phyloP scores from a whole-genome alignment of 2,797 vertebrate species.

The Hippocampus kuda region DNA sequence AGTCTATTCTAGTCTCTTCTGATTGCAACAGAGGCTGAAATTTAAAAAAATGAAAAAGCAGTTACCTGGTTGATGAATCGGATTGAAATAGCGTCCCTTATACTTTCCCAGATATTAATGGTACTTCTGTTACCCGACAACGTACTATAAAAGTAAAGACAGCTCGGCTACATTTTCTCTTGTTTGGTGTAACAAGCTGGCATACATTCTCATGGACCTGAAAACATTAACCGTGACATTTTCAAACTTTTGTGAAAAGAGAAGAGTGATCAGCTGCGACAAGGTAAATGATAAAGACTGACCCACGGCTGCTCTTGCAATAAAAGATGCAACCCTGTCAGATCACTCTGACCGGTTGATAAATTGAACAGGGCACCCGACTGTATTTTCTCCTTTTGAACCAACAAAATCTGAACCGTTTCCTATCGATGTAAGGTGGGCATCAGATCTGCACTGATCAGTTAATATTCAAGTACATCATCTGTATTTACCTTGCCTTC shows the following conservation, averaged over 20 bases:
- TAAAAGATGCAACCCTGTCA: neutral
- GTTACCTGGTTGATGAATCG: neutral
- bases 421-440: neutral
- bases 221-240: neutral
- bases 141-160: neutral
- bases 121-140: neutral
- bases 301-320: neutral
- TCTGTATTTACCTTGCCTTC: neutral
- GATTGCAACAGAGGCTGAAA: neutral
- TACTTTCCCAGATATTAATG: neutral
- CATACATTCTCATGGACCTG: neutral
- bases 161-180: neutral
- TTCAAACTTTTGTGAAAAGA: conserved; percentile 1
- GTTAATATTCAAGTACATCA: neutral
- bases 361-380: conserved; percentile 2
- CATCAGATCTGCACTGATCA: neutral
- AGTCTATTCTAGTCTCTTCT: neutral
- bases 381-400: neutral
- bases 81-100: neutral
- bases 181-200: neutral
- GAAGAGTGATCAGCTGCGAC: neutral
- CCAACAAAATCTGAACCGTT: no score
- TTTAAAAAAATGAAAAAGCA: neutral
- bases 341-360: conserved; percentile 2
- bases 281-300: neutral